Evolutionary conservation across 2,888 invertebrate species (phyloP), one percentile per base, ranked within the genome.

Genomic region (Cecidostiba fungosa): DNA sequence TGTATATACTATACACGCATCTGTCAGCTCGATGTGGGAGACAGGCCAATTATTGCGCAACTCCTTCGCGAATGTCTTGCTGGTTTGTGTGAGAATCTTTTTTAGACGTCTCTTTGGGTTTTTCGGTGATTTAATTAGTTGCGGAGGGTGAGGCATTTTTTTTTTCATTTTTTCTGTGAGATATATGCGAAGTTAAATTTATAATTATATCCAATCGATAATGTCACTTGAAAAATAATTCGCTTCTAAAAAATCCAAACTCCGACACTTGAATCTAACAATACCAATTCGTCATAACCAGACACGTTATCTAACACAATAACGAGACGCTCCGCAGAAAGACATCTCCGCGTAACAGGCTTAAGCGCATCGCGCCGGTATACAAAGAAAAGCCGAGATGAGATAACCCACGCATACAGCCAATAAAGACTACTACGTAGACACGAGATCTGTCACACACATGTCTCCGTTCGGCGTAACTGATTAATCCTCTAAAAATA

Each of bases 401-500:
- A 23, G n/a, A 19, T n/a, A 16, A n/a, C 14, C 4, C n/a, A n/a
- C 6, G n/a, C 14, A 16, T 14, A n/a, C 10, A n/a, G 1, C 5
- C 6, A n/a, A n/a, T 59, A n/a, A 1, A 8, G 23, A 8, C 23
- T 23, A 3, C 12, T 3, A 23, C 66, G 0, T 5, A 8, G 12
- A 66, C 66, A 66, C n/a, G n/a, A n/a, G n/a, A n/a, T 29, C 62
- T 54, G 54, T 6, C 1, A 6, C 32, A 36, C 54, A 43, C 59
- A n/a, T 32, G 36, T 77, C 77, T 32, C 23, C 36, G 23, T 39
- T 80, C 80, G 54, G 23, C 72, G 72, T 80, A 80, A 80, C 72
- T 47, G 54, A 80, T 72, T 72, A 80, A 70, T 32, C 54, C 29
- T 54, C 29, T 70, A 80, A 72, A 80, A 80, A 80, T 80, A 80